Evolutionary conservation across 2,888 invertebrate genomes (phyloP).

Genomic region (Euclidia mi): DNA sequence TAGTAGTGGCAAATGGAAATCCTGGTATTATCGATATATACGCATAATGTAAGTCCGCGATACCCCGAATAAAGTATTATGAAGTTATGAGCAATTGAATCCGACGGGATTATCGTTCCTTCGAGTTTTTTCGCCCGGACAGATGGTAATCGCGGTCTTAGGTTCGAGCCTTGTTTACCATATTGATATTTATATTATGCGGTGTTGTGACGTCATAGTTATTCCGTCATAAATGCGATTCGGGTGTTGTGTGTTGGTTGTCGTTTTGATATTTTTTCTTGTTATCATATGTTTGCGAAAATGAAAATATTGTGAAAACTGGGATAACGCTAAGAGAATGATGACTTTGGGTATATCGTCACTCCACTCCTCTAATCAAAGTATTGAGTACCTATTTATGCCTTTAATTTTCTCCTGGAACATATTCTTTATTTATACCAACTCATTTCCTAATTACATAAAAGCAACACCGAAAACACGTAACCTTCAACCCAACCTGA

Average conservation of each 20-base stretch:
- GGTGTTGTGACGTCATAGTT: conserved; percentile 25
- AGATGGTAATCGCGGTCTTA: conserved; percentile 58
- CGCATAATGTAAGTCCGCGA: conserved; percentile 48
- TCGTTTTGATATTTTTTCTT: conserved; percentile 6
- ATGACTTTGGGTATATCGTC: no score
- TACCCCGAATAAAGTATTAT: conserved; percentile 57
- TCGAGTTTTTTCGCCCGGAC: conserved; percentile 39
- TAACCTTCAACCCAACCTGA: no score
- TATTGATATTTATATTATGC: conserved; percentile 58
- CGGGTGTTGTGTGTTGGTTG: conserved; percentile 3
- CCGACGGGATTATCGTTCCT: conserved; percentile 55
- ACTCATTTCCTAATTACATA: no score
- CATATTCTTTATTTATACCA: no score
- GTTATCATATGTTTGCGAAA: background rate
- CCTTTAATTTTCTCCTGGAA: no score
- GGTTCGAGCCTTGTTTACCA: conserved; percentile 49
- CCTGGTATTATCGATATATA: conserved; percentile 41
- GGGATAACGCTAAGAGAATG: no score
- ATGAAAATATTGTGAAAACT: no score
- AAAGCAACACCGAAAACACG: no score
- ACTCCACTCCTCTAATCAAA: no score
- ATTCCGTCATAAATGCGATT: conserved; percentile 16
- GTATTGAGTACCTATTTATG: no score
- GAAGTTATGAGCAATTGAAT: conserved; percentile 62
- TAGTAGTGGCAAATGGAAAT: conserved; percentile 39